These are phyloP conservation scores for Falco cherrug DNA, from an alignment of 2,797 vertebrate species.

Conservation along the genomic window DNA sequence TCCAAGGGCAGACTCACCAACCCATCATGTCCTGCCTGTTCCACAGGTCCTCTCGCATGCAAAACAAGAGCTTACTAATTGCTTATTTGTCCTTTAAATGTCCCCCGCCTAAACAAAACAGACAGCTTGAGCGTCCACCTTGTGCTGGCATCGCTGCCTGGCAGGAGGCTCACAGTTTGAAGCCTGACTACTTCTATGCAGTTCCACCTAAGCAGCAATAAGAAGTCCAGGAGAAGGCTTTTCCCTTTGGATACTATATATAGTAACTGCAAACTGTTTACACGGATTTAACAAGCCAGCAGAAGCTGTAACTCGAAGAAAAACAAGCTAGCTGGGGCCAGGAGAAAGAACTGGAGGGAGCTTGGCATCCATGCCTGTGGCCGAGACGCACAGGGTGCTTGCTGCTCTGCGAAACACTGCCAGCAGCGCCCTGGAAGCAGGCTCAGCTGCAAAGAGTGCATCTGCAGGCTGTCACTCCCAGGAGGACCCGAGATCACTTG, in stretches of 20 bases:
- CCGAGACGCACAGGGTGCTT: fast-evolving
- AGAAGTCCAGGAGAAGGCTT: background rate
- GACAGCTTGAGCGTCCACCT: conserved; percentile 34
- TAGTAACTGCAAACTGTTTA: background rate
- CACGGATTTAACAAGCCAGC: background rate
- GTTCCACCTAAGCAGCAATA: background rate
- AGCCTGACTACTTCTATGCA: background rate
- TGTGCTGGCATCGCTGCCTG: conserved; percentile 29
- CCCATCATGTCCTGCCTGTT: background rate
- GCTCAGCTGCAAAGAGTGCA: background rate
- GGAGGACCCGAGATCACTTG: background rate
- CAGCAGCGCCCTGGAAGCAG: fast-evolving
- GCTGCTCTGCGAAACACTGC: background rate
- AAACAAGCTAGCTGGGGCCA: background rate
- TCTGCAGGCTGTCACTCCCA: background rate
- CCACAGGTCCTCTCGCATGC: background rate
- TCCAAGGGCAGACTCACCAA: background rate
- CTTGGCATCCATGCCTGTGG: background rate
- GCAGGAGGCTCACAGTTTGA: conserved; percentile 45
- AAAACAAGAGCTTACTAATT: conserved; percentile 42
- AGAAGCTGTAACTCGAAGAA: background rate
- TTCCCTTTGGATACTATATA: background rate
- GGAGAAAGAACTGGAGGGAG: background rate
- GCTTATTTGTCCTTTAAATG: conserved; percentile 37
- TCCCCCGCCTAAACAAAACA: conserved; percentile 25